Percentiles rank a stretch among this genome's conserved stretches.
These are phyloP conservation scores for Scaptomyza hsui DNA, from an alignment of 1,140 invertebrate genomes.

Conservation along the genomic window DNA sequence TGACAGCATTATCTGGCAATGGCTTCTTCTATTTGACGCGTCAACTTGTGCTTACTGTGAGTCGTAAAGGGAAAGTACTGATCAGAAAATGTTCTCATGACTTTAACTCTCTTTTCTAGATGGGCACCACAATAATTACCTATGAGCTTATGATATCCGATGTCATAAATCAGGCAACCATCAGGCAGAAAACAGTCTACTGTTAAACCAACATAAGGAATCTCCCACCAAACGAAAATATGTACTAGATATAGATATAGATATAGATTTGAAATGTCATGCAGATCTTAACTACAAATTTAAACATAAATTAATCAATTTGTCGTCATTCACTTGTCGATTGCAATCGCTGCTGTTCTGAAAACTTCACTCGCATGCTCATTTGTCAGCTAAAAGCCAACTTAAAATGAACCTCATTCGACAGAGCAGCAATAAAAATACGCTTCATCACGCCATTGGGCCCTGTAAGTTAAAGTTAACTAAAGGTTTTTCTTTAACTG, in stretches of 20 bases:
- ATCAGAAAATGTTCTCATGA: not conserved
- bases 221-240: not conserved
- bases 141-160: constrained; percentile 86
- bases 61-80: not conserved
- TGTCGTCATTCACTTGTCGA: constrained; percentile 8
- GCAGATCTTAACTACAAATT: constrained; percentile 31
- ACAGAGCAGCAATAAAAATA: constrained; percentile 52
- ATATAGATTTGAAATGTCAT: constrained; percentile 32
- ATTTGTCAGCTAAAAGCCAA: constrained; percentile 27
- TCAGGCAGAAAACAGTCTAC: constrained; percentile 73
- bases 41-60: constrained; percentile 86
- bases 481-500: constrained; percentile 1
- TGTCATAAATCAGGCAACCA: constrained; percentile 76
- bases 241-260: not conserved
- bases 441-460: constrained; percentile 71
- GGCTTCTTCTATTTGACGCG: constrained; percentile 88
- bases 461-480: constrained; percentile 63
- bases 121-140: constrained; percentile 87
- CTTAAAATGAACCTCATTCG: constrained; percentile 44
- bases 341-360: constrained; percentile 16
- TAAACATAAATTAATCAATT: constrained; percentile 24
- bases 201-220: constrained; percentile 47
- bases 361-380: constrained; percentile 6
- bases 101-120: constrained; percentile 61
- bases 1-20: constrained; percentile 86